Percentiles rank a stretch among this genome's conserved stretches.
Evolutionary conservation across 2,113 vertebrate species (phyloP).

Genomic region (Thunnus thynnus): DNA sequence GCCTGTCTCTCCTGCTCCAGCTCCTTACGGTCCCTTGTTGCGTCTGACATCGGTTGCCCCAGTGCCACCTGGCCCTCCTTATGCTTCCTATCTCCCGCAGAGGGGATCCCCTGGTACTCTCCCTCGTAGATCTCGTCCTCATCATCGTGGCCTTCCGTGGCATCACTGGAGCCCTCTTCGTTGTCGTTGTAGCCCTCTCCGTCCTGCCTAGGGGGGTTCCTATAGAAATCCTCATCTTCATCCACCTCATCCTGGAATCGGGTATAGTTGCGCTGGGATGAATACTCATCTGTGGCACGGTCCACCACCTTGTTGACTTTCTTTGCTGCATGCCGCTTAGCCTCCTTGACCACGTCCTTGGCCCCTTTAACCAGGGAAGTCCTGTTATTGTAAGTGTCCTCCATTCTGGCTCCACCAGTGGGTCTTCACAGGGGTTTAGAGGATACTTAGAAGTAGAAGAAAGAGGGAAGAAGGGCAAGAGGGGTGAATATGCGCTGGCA

Average conservation of each 20-base stretch:
- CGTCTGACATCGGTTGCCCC: constrained; percentile 86
- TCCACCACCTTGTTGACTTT: constrained; percentile 91
- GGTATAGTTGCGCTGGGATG: constrained; percentile 89
- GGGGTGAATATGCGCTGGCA: constrained; percentile 1
- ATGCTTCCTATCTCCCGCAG: constrained; percentile 76
- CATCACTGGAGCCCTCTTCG: constrained; percentile 96
- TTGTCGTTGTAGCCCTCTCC: constrained; percentile 85
- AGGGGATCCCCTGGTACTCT: constrained; percentile 97
- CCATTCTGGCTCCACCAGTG: constrained; percentile 85
- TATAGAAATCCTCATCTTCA: constrained; percentile 85
- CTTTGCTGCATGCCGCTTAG: constrained; percentile 92
- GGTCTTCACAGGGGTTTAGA: constrained; percentile 29
- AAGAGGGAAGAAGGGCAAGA: constrained; percentile 31
- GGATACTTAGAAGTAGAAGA: constrained; percentile 34
- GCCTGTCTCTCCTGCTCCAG: constrained; percentile 94
- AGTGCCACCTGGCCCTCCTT: constrained; percentile 87
- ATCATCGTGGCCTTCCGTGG: constrained; percentile 97
- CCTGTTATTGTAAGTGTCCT: constrained; percentile 91
- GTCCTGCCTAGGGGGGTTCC: constrained; percentile 79
- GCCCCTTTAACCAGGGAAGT: constrained; percentile 94
- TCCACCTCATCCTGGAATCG: constrained; percentile 92
- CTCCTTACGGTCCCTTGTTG: constrained; percentile 88
- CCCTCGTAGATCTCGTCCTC: constrained; percentile 99
- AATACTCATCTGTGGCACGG: constrained; percentile 92
- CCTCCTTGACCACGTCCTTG: constrained; percentile 94